A percentile compares a stretch with the other conserved stretches of the same genome.
Evolutionary conservation across 2,888 invertebrate genomes (phyloP).

Genomic region (Epinotia brunnichana): DNA sequence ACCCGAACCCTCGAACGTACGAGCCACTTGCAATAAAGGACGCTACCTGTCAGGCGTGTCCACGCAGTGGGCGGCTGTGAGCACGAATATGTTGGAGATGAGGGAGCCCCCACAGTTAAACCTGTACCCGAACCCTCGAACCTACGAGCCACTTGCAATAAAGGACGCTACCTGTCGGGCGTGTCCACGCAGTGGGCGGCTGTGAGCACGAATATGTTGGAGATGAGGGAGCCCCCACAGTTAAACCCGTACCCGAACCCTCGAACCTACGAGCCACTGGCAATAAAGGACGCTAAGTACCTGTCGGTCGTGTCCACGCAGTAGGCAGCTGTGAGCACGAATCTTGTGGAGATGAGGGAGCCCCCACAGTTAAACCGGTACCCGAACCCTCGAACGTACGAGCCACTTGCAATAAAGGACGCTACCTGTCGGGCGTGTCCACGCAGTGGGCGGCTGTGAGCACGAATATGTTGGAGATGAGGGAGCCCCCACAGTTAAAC

Average conservation of each 20-base stretch:
- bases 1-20: conserved; percentile 62
- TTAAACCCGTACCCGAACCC: conserved; percentile 47
- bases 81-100: conserved; percentile 63
- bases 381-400: conserved; percentile 43
- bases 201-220: conserved; percentile 66
- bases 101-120: conserved; percentile 76
- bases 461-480: conserved; percentile 66
- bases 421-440: conserved; percentile 56
- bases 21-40: conserved; percentile 64
- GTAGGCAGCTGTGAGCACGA: conserved; percentile 75
- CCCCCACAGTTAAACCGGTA: conserved; percentile 74
- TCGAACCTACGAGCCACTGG: conserved; percentile 75
- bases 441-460: conserved; percentile 78
- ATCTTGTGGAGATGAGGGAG: conserved; percentile 66
- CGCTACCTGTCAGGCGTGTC: conserved; percentile 58
- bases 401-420: too few species aligned
- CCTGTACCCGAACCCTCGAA: conserved; percentile 62
- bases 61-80: conserved; percentile 78
- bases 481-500: conserved; percentile 74
- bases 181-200: conserved; percentile 76
- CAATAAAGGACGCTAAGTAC: conserved; percentile 41
- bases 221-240: conserved; percentile 72
- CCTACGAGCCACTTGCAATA: conserved; percentile 71
- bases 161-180: conserved; percentile 50
- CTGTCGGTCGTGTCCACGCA: conserved; percentile 68